A percentile compares a stretch with the other conserved stretches of the same genome.
Conservation (phyloP, 2,797 vertebrate genomes). For the Typhlichthys eigenmanni region DNA sequence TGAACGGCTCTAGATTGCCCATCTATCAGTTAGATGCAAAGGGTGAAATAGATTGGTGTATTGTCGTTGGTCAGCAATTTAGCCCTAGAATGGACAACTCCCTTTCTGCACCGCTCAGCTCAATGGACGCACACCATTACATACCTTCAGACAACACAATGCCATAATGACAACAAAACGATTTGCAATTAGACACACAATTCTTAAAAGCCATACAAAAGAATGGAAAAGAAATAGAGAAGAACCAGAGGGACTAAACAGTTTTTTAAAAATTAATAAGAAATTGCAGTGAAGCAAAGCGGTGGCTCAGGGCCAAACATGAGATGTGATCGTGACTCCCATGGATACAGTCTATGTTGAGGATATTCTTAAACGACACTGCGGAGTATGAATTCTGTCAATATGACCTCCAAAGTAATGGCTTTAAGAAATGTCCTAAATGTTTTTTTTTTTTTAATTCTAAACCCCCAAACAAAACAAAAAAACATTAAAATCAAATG, state of each 20-base stretch:
- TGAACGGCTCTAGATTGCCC: conserved; percentile 22
- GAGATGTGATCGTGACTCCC: conserved; percentile 48
- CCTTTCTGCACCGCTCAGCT: not conserved
- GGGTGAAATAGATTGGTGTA: conserved; percentile 22
- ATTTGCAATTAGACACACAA: too few relatives aligned
- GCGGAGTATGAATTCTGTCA: not conserved
- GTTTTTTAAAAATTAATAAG: not conserved
- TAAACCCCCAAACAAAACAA: too few relatives aligned
- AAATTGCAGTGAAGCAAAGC: not conserved
- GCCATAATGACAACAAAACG: not conserved
- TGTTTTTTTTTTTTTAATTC: too few relatives aligned
- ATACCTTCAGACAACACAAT: not conserved
- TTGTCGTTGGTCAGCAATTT: conserved; percentile 32
- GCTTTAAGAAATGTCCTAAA: not conserved
- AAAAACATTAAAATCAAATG: too few relatives aligned
- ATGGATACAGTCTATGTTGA: conserved; percentile 1
- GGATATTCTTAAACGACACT: not conserved
- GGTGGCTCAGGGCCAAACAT: conserved; percentile 14
- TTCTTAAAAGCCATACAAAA: too few relatives aligned
- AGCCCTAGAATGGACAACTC: conserved; percentile 2
- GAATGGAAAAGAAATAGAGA: not conserved
- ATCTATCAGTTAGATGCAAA: conserved; percentile 49
- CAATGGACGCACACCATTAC: not conserved
- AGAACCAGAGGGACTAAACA: not conserved
- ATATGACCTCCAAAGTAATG: not conserved